Evolutionary conservation across 2,113 vertebrate species (phyloP).

Genomic region (Xenopus tropicalis): DNA sequence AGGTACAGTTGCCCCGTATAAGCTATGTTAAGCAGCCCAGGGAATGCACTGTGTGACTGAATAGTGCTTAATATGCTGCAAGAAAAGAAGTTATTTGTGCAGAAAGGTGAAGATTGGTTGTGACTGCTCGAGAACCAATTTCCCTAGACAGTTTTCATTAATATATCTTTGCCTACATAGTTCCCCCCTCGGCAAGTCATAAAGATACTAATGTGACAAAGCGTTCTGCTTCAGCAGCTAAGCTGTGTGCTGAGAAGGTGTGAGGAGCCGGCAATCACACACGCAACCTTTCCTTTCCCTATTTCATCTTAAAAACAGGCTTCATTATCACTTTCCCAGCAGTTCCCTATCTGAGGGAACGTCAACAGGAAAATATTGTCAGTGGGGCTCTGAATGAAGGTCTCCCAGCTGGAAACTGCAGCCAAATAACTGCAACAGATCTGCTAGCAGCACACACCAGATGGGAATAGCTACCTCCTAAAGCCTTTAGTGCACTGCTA

Average conservation of each 20-base stretch:
- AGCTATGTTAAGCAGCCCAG: too few relatives aligned
- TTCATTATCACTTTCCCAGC: slow-evolving; percentile 13
- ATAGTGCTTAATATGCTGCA: too few relatives aligned
- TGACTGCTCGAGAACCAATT: too few relatives aligned
- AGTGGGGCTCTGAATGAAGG: not conserved
- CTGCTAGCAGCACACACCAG: too few relatives aligned
- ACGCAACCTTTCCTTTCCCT: not conserved
- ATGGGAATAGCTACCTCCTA: too few relatives aligned
- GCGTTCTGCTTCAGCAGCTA: not conserved
- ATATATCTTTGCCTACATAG: too few relatives aligned
- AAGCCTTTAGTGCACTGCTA: too few relatives aligned
- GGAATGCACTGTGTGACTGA: too few relatives aligned
- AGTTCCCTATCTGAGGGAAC: slow-evolving; percentile 3
- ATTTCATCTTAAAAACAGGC: slow-evolving; percentile 1
- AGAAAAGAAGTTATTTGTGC: too few relatives aligned
- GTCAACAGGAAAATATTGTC: slow-evolving; percentile 2
- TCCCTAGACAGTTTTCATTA: too few relatives aligned
- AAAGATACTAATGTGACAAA: not conserved
- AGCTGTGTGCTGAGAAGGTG: not conserved
- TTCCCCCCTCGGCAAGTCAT: not conserved
- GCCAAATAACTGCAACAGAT: not conserved
- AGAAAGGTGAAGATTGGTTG: not conserved
- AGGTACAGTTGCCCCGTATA: too few relatives aligned
- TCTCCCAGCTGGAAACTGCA: not conserved
- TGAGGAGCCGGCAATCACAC: slow-evolving; percentile 11